phyloP scores from a whole-genome alignment of 1,140 invertebrate species.

The Drosophila arizonae region DNA sequence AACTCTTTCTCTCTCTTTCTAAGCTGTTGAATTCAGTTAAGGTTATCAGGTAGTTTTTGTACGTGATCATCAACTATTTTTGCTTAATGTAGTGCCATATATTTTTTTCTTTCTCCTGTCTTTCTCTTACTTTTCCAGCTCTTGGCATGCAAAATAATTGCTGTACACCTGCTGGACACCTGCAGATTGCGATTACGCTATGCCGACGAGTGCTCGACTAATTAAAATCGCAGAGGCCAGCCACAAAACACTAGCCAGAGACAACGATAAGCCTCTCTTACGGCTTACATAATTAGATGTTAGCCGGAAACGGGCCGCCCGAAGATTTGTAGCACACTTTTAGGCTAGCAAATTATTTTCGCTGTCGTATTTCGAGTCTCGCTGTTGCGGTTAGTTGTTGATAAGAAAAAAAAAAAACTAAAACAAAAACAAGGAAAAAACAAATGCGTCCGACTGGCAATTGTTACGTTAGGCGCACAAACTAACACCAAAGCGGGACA shows the following conservation, averaged over 20 bases:
- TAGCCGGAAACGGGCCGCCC: slow-evolving; percentile 15
- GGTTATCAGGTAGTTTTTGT: no score
- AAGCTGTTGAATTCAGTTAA: not conserved
- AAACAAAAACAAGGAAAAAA: no score
- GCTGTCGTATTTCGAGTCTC: slow-evolving; percentile 62
- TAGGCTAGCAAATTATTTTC: slow-evolving; percentile 76
- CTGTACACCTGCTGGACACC: not conserved
- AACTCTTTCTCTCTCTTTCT: not conserved
- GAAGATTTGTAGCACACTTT: slow-evolving; percentile 67
- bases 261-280: slow-evolving; percentile 6
- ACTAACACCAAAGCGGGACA: slow-evolving; percentile 42
- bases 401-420: slow-evolving; percentile 46
- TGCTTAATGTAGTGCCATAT: no score
- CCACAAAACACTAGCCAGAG: not conserved
- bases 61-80: no score
- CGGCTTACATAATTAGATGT: slow-evolving; percentile 43
- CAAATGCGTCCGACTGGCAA: slow-evolving; percentile 54
- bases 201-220: slow-evolving; percentile 58
- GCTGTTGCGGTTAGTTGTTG: slow-evolving; percentile 60
- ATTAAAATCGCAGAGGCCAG: slow-evolving; percentile 50
- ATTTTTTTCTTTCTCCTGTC: not conserved
- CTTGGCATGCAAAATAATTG: not conserved
- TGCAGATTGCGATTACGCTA: slow-evolving; percentile 40
- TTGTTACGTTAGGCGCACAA: slow-evolving; percentile 75
- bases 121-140: not conserved